Base-by-base conservation (phyloP, 2,113 vertebrate species). In the Orthonyx spaldingii region DNA sequence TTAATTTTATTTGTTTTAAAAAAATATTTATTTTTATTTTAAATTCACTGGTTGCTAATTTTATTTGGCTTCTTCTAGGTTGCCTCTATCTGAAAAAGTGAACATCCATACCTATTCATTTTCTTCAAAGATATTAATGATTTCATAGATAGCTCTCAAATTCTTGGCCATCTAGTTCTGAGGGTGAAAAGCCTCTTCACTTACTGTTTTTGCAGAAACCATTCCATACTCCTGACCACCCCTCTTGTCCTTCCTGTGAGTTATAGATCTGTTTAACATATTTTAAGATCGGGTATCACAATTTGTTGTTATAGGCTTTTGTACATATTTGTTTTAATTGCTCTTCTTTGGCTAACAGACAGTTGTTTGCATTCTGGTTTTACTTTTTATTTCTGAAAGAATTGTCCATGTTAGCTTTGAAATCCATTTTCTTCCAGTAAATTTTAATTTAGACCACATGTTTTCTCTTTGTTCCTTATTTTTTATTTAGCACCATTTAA, bases 171-270 rank as follows among this genome's bases (percentile, higher is more conserved):
- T 20, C 2, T 56, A 17, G 3, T 55, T 61, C 26, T 20, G 55
- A 18, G 16, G 32, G 1, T 44, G n/a, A 90, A 64, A 13, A 81
- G 0, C 4, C 5, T 82, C 8, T 39, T 61, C 57, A 1, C 7
- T 53, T 46, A 53, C 6, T 35, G 3, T 42, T 85, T 64, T 39
- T 35, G 46, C 8, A 53, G 61, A 68, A 89, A 75, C 2, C 0
- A 10, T 63, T 63, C 10, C 10, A 30, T 56, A 22, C 3, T 33
- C 6, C 8, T 57, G n/a, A 61, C 8, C 6, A 42, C 1, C 0
- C 2, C n/a, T 61, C 46, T 52, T 42, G 10, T 49, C 15, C 5
- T 65, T 71, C 5, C 11, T 55, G 2, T 20, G 16, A 41, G 26
- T 22, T 42, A 23, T 9, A 77, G 11, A 23, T 79, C 17, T 79